A percentile compares a stretch with the other conserved stretches of the same genome.
phyloP scores from a whole-genome alignment of 2,113 vertebrate species.

The Bos indicus region DNA sequence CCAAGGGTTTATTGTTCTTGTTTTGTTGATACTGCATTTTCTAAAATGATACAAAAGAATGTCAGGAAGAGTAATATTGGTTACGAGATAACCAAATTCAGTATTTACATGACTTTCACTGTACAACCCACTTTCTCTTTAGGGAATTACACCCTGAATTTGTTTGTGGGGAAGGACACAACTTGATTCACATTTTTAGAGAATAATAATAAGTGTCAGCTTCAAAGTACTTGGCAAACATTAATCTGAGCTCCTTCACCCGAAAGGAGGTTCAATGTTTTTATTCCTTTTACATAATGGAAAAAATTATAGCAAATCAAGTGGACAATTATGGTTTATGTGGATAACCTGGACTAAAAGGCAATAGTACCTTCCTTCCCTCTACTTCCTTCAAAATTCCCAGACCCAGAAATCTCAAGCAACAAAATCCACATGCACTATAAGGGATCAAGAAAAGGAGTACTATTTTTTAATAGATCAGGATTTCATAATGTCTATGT shows the following conservation, averaged over 20 bases:
- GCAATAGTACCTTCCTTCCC: background rate
- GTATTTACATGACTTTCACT: background rate
- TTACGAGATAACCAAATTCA: background rate
- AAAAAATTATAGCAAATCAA: background rate
- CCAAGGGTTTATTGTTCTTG: background rate
- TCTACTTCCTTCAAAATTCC: background rate
- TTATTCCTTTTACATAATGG: background rate
- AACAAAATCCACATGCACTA: background rate
- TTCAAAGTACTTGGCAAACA: conserved; percentile 1
- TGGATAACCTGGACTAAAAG: background rate
- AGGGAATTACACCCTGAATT: background rate
- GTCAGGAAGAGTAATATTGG: background rate
- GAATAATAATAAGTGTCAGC: background rate
- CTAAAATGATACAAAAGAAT: background rate
- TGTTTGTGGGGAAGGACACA: background rate
- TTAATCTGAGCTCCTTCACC: background rate
- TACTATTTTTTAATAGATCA: background rate
- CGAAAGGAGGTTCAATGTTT: background rate
- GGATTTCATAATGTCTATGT: background rate
- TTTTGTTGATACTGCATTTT: background rate
- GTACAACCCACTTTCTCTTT: background rate
- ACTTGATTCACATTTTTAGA: background rate
- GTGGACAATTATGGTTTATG: background rate
- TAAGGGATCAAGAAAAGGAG: background rate
- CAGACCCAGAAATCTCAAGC: background rate